Evolutionary conservation across 2,797 vertebrate genomes (phyloP), one percentile per base, ranked within the genome.

Genomic region (Tapera naevia): DNA sequence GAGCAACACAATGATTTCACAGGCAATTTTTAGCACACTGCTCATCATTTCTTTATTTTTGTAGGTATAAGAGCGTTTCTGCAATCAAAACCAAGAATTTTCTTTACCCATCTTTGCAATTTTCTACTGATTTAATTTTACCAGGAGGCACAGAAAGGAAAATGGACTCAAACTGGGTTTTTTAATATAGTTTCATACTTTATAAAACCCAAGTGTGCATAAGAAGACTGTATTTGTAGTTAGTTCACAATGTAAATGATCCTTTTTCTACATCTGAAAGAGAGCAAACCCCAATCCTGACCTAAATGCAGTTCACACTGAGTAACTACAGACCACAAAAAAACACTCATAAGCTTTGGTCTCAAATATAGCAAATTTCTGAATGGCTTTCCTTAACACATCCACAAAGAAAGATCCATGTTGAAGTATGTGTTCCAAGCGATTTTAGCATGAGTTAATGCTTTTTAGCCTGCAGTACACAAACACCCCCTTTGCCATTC

Each of bases 141-240:
- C 48, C 24, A 64, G 13, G 17, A 91, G 9, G 7, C 25, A 54
- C 0, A 43, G 11, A 73, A 79, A 81, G 10, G 7, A 72, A 3
- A 75, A 79, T 4, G 5, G 23, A 69, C 7, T 79, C 17, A 64
- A 69, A 69, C 0, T 21, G 13, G 2, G 5, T 2, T 3, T 37
- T 89, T 73, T 25, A 73, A 57, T 2, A 13, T 22, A 73, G 22
- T 24, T 23, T 48, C 21, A 80, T 67, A 57, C 15, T 71, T 73
- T 1, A 22, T 12, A 78, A 87, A 91, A 92, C 8, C 22, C 24
- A 71, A 15, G 15, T 30, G 22, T 5, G 13, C 3, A 1, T 23
- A 67, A 54, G 32, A 60, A 61, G 1, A 84, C 3, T 6, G 3
- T 35, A 46, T 50, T 43, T 86, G 7, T 43, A 60, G 4, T 32